A percentile compares a stretch with the other conserved stretches of the same genome.
These are phyloP conservation scores for Cerceris rybyensis DNA, from an alignment of 2,888 invertebrate genomes.

Conservation along the genomic window DNA sequence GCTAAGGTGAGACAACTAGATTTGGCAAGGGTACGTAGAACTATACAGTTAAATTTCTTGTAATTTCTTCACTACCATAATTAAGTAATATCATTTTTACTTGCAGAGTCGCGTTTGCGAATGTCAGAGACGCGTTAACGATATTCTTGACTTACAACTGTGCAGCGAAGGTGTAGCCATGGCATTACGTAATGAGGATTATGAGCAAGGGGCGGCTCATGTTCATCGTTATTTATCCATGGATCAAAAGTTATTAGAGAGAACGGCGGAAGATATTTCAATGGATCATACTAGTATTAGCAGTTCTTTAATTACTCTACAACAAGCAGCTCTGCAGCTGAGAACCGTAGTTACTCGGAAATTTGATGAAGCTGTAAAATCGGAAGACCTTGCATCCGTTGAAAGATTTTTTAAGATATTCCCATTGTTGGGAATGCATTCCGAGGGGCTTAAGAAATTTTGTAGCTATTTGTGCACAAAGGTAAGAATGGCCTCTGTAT, in stretches of 20 bases:
- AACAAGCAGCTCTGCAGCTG: conserved; percentile 89
- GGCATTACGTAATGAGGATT: conserved; percentile 96
- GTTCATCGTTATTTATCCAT: conserved; percentile 96
- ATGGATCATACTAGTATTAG: conserved; percentile 88
- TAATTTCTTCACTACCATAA: background rate
- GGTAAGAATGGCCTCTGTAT: conserved; percentile 80
- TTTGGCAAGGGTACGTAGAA: conserved; percentile 89
- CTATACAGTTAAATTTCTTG: background rate
- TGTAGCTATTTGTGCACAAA: conserved; percentile 93
- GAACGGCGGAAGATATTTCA: conserved; percentile 90
- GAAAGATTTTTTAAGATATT: conserved; percentile 98
- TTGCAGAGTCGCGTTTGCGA: conserved; percentile 93
- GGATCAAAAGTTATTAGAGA: conserved; percentile 91
- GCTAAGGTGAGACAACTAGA: conserved; percentile 97
- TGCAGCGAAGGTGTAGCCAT: conserved; percentile 99
- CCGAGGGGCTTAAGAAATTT: conserved; percentile 94
- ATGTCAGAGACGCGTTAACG: conserved; percentile 96
- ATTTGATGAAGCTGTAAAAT: conserved; percentile 95
- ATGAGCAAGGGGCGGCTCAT: conserved; percentile 97
- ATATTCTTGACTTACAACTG: conserved; percentile 95
- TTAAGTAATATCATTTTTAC: conserved; percentile 19
- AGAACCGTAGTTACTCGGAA: conserved; percentile 88
- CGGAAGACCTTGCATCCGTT: conserved; percentile 93
- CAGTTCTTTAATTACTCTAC: conserved; percentile 88
- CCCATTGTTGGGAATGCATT: conserved; percentile 95